Percentiles rank a stretch among this genome's conserved stretches.
phyloP scores from a whole-genome alignment of 1,140 invertebrate species.

The Microplitis mediator region DNA sequence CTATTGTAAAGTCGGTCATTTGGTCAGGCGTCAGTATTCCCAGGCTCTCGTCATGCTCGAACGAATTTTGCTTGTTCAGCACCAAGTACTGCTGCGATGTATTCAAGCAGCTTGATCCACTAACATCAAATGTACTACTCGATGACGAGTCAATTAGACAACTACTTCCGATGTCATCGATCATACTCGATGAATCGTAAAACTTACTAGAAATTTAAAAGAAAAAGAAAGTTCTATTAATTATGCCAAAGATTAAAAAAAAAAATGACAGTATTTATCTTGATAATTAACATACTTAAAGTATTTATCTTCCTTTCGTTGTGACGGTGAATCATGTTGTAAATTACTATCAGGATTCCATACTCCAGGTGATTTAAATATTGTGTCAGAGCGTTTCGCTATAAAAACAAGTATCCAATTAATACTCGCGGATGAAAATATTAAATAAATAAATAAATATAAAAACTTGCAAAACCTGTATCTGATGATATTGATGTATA shows the following conservation, averaged over 20 bases:
- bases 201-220: conserved; percentile 7
- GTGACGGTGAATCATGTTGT: conserved; percentile 38
- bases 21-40: conserved; percentile 86
- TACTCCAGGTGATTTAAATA: conserved; percentile 1
- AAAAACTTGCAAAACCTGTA: not conserved
- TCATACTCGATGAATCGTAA: conserved; percentile 39
- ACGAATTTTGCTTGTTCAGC: conserved; percentile 75
- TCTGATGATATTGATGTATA: conserved; percentile 33
- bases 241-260: not conserved
- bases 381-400: conserved; percentile 15
- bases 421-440: not conserved
- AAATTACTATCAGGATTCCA: conserved; percentile 17
- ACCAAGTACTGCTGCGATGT: conserved; percentile 52
- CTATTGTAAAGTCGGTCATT: conserved; percentile 75
- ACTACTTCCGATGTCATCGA: conserved; percentile 47
- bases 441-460: not conserved
- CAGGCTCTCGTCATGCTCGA: conserved; percentile 78
- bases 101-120: conserved; percentile 41
- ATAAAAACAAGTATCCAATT: not conserved
- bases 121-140: conserved; percentile 43
- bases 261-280: not conserved
- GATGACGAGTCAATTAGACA: conserved; percentile 41
- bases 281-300: conserved; percentile 42
- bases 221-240: not conserved
- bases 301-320: conserved; percentile 46